These are phyloP conservation scores for Guaruba guarouba DNA, from an alignment of 2,113 vertebrate genomes.

Conservation along the genomic window DNA sequence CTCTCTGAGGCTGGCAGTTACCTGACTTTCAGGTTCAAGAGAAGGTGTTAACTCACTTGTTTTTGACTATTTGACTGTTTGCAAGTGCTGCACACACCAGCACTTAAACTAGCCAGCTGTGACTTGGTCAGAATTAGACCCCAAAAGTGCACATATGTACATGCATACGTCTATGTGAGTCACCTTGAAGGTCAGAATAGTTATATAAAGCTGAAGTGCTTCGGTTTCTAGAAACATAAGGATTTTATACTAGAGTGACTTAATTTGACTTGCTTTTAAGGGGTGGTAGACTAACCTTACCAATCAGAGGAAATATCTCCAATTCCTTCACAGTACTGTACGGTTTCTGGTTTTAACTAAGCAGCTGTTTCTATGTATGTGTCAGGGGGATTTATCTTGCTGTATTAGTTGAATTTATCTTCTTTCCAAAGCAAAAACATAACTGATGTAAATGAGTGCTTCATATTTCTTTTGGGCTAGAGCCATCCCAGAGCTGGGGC, in stretches of 20 bases:
- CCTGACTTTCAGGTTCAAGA: not conserved
- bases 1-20: not conserved
- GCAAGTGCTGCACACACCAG: not conserved
- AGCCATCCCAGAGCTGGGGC: not conserved
- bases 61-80: not conserved
- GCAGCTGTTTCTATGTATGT: not conserved
- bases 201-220: not conserved
- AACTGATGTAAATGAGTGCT: not conserved
- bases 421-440: conserved; percentile 1
- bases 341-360: not conserved
- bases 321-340: not conserved
- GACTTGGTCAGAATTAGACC: not conserved
- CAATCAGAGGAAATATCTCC: not conserved
- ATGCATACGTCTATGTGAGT: rapidly evolving
- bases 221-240: not conserved
- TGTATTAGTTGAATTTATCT: not conserved
- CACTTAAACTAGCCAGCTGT: not conserved
- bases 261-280: not conserved
- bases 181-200: not conserved
- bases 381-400: not conserved
- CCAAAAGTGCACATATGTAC: not conserved
- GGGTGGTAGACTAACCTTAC: not conserved
- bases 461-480: not conserved
- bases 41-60: not conserved
- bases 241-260: not conserved